Evolutionary conservation across 2,888 invertebrate species (phyloP).

Genomic region (Cantharis lateralis): DNA sequence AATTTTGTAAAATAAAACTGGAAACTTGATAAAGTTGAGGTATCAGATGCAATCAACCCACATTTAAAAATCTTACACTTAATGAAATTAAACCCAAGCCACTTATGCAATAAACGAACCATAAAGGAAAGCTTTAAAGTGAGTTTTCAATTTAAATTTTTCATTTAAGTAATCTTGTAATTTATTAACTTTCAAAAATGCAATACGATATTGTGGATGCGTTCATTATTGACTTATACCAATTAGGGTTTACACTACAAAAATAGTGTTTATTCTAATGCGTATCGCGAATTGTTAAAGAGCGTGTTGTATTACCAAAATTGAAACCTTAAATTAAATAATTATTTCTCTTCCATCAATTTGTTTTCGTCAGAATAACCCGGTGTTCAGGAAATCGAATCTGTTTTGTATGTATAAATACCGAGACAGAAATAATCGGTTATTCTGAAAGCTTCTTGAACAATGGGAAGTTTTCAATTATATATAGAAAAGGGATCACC

Average conservation of each 20-base stretch:
- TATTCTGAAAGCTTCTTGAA: background rate
- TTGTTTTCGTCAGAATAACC: background rate
- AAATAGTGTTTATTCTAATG: no score
- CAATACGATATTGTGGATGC: background rate
- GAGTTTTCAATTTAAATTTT: background rate
- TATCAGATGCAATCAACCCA: background rate
- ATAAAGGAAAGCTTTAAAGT: background rate
- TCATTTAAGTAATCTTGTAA: background rate
- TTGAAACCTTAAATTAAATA: background rate
- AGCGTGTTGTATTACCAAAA: no score
- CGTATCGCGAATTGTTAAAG: no score
- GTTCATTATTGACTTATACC: background rate
- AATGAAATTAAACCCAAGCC: background rate
- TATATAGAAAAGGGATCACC: background rate
- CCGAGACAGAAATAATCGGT: background rate
- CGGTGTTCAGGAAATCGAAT: background rate
- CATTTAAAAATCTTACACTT: background rate
- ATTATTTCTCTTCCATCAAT: background rate
- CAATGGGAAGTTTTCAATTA: background rate
- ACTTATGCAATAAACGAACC: background rate
- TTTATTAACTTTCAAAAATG: background rate
- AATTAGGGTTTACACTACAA: no score
- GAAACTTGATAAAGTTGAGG: background rate
- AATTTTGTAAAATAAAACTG: background rate
- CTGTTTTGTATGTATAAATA: background rate